Percentiles rank a stretch among this genome's conserved stretches.
Evolutionary conservation across 2,113 vertebrate species (phyloP).

Genomic region (Takifugu bimaculatus): DNA sequence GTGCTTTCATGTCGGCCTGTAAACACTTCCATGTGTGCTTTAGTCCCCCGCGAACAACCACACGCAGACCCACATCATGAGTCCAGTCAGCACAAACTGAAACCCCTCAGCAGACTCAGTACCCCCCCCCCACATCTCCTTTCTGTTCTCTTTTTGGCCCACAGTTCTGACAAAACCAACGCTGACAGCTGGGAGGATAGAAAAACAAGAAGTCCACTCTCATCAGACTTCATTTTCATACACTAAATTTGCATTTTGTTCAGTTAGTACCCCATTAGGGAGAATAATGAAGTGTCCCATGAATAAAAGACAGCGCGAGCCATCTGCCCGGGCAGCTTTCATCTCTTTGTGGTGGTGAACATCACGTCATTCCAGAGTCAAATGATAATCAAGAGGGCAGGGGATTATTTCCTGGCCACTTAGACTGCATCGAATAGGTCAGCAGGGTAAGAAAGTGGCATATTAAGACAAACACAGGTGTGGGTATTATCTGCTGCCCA

Average conservation of each 20-base stretch:
- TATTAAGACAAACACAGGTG: not conserved
- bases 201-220: slow-evolving; percentile 1
- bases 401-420: slow-evolving; percentile 7
- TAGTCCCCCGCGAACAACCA: not conserved
- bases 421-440: slow-evolving; percentile 22
- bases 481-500: not conserved
- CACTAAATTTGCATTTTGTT: slow-evolving; percentile 46
- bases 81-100: not conserved
- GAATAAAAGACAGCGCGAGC: slow-evolving; percentile 47
- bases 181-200: slow-evolving; percentile 4
- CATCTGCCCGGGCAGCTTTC: slow-evolving; percentile 44
- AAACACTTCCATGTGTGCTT: not conserved
- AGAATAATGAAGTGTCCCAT: slow-evolving; percentile 52
- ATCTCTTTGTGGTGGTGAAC: slow-evolving; percentile 30
- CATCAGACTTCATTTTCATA: slow-evolving; percentile 16
- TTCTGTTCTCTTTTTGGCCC: not conserved
- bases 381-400: slow-evolving; percentile 24
- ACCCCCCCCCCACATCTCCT: not conserved
- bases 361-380: slow-evolving; percentile 42
- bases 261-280: slow-evolving; percentile 42
- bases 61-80: not conserved
- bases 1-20: slow-evolving; percentile 18
- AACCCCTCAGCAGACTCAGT: no score
- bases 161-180: slow-evolving; percentile 6
- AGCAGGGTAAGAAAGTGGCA: slow-evolving; percentile 11